Conservation (phyloP, 2,113 vertebrate species). For the Thomomys bottae region DNA sequence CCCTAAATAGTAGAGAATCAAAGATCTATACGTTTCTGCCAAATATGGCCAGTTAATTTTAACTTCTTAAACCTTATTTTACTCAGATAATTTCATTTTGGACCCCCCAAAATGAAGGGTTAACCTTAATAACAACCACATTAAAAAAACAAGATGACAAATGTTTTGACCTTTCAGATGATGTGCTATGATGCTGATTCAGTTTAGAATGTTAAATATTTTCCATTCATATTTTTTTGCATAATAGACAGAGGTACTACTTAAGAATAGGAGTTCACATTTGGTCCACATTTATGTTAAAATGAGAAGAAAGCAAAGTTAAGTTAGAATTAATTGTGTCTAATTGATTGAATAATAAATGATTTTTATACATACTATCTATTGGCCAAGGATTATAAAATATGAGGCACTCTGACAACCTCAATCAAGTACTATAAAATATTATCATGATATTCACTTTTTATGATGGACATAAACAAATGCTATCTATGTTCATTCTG, state of each 20-base stretch:
- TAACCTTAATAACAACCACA: background rate
- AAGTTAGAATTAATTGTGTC: background rate
- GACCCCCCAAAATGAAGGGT: background rate
- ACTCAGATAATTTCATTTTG: conserved; percentile 34
- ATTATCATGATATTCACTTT: background rate
- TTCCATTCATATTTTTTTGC: background rate
- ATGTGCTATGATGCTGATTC: background rate
- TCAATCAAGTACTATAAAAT: background rate
- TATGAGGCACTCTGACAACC: background rate
- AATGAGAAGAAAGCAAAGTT: background rate
- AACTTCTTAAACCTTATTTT: conserved; percentile 51
- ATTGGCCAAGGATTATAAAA: background rate
- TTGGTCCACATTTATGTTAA: background rate
- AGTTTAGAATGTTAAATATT: background rate
- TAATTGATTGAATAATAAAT: background rate
- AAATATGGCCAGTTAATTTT: conserved; percentile 16
- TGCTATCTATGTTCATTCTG: background rate
- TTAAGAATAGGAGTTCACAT: background rate
- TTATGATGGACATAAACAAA: background rate
- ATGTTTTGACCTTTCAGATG: background rate
- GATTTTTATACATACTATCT: conserved; percentile 23
- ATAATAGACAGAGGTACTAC: background rate
- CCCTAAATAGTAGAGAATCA: background rate
- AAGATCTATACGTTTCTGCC: conserved; percentile 33
- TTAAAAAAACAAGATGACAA: background rate